phyloP scores from a whole-genome alignment of 1,140 invertebrate species.

The Trichonephila inaurata region DNA sequence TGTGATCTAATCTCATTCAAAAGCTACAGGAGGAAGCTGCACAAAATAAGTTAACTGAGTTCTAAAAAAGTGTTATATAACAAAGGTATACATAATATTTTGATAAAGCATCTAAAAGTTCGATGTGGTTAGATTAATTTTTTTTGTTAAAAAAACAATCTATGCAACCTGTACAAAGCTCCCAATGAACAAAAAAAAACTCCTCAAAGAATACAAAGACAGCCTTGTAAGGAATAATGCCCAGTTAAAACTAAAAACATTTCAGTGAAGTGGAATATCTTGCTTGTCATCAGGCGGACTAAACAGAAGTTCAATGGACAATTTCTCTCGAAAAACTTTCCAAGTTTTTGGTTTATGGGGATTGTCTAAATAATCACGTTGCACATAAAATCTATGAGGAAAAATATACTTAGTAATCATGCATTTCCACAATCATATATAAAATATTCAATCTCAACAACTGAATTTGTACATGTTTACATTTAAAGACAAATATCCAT shows the following conservation, averaged over 20 bases:
- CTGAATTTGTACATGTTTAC: too few species aligned
- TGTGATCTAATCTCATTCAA: not conserved
- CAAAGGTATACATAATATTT: too few species aligned
- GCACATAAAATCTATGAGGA: constrained; percentile 80
- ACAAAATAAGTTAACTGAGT: not conserved
- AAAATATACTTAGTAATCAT: not conserved
- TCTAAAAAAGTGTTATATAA: too few species aligned
- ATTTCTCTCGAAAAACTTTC: constrained; percentile 81
- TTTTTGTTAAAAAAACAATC: not conserved
- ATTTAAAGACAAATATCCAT: too few species aligned
- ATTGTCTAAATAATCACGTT: constrained; percentile 83
- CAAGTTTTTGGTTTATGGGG: constrained; percentile 83
- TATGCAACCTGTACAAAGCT: not conserved
- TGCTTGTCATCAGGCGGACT: constrained; percentile 68
- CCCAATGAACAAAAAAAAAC: not conserved
- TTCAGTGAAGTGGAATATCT: constrained; percentile 69
- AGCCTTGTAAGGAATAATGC: constrained; percentile 1
- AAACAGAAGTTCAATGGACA: constrained; percentile 80
- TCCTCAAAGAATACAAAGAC: not conserved
- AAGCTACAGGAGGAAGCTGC: not conserved
- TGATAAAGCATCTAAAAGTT: not conserved
- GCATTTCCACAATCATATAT: too few species aligned
- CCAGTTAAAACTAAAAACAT: not conserved
- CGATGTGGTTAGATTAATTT: not conserved
- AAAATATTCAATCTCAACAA: too few species aligned